phyloP scores from a whole-genome alignment of 2,797 vertebrate genomes.

The Chloroceryle inda region DNA sequence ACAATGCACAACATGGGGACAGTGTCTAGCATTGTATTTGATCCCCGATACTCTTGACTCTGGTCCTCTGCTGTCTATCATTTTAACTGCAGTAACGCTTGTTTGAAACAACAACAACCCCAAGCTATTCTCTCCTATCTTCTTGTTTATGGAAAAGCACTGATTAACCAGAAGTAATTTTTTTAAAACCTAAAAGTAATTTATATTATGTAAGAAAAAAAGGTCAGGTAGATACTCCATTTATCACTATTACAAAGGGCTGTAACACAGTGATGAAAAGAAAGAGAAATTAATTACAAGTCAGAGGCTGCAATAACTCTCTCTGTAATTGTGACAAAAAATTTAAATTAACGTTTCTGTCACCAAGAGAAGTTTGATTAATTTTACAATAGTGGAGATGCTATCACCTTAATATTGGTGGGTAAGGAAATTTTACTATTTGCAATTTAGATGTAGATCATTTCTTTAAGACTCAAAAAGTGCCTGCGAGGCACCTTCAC shows the following conservation, averaged over 20 bases:
- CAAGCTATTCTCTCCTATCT: conserved; percentile 18
- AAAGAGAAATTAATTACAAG: conserved; percentile 89
- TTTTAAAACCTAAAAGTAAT: conserved; percentile 72
- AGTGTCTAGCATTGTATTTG: not conserved
- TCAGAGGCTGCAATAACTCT: conserved; percentile 85
- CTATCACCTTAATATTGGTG: conserved; percentile 81
- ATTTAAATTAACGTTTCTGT: conserved; percentile 88
- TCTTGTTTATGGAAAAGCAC: conserved; percentile 75
- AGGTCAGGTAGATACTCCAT: conserved; percentile 81
- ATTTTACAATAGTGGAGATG: conserved; percentile 85
- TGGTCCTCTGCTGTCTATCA: not conserved
- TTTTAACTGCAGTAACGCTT: conserved; percentile 2
- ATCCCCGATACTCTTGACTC: not conserved
- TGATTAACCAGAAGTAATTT: conserved; percentile 70
- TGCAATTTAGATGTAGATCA: conserved; percentile 84
- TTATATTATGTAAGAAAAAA: conserved; percentile 79
- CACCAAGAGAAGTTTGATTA: conserved; percentile 86
- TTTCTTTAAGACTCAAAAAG: conserved; percentile 79
- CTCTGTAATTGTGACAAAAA: conserved; percentile 85
- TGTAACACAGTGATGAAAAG: conserved; percentile 80
- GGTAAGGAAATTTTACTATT: conserved; percentile 79
- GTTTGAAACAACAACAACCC: not conserved
- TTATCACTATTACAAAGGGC: conserved; percentile 84
- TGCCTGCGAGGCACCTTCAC: conserved; percentile 86
- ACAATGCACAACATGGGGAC: rapidly evolving